Percentiles rank a stretch among this genome's conserved stretches.
Conservation (phyloP, 1,140 invertebrate species). For the Cydia pomonella region DNA sequence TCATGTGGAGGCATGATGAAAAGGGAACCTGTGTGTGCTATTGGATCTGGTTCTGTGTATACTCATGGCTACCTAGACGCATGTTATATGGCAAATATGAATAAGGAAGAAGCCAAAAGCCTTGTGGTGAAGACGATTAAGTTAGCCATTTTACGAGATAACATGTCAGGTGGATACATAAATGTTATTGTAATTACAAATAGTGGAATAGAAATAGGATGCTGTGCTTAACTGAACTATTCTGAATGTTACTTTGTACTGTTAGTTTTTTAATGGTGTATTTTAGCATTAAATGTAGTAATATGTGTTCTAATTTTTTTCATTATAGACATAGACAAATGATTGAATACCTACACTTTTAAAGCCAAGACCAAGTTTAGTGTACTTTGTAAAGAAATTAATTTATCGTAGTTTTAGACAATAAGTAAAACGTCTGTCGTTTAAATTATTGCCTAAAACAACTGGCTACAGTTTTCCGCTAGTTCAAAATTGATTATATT, state of each 20-base stretch:
- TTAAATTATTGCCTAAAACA: too few species aligned
- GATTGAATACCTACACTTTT: too few species aligned
- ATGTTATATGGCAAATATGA: neutral
- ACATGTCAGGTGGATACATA: slow-evolving; percentile 1
- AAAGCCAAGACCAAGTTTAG: too few species aligned
- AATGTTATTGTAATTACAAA: neutral
- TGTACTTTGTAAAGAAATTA: too few species aligned
- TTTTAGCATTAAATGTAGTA: too few species aligned
- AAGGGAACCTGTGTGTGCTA: neutral
- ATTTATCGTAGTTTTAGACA: too few species aligned
- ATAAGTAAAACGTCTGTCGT: too few species aligned
- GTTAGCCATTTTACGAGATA: neutral
- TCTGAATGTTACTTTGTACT: neutral
- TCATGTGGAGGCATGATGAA: slow-evolving; percentile 8
- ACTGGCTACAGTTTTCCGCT: too few species aligned
- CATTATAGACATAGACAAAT: too few species aligned
- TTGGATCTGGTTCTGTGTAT: neutral
- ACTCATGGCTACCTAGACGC: neutral
- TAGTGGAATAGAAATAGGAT: neutral
- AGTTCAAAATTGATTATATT: too few species aligned
- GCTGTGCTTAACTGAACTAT: neutral
- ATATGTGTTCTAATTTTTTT: too few species aligned
- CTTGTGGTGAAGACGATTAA: neutral
- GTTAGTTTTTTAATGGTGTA: too few species aligned
- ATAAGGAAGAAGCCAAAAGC: neutral